Percentiles rank a stretch among this genome's conserved stretches.
These are phyloP conservation scores for Achroia grisella DNA, from an alignment of 1,140 invertebrate genomes.

Conservation along the genomic window DNA sequence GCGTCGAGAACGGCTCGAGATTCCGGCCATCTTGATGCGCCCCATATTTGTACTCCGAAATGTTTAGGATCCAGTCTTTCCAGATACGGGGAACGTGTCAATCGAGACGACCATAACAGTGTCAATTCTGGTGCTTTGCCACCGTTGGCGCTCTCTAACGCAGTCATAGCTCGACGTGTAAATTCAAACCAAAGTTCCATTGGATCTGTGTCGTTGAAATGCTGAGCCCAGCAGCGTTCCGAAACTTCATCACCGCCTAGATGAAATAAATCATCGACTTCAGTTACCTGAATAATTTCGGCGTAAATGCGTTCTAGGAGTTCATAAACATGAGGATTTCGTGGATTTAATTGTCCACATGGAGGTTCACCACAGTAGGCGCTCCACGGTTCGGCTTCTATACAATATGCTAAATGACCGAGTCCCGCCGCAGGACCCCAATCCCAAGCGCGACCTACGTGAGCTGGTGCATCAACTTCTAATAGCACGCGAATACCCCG, in stretches of 20 bases:
- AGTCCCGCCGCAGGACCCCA: conserved; percentile 81
- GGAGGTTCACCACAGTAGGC: conserved; percentile 87
- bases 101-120: conserved; percentile 85
- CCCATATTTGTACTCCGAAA: conserved; percentile 83
- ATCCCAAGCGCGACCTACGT: conserved; percentile 87
- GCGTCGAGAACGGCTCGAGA: conserved; percentile 82
- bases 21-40: conserved; percentile 83
- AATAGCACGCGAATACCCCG: conserved; percentile 82
- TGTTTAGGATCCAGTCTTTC: conserved; percentile 74
- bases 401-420: conserved; percentile 82
- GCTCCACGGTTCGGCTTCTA: conserved; percentile 85
- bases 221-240: conserved; percentile 80
- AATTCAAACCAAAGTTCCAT: conserved; percentile 86
- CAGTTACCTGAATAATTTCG: conserved; percentile 79
- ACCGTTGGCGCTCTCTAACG: conserved; percentile 78
- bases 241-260: conserved; percentile 89
- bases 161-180: conserved; percentile 77
- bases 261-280: conserved; percentile 82
- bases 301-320: conserved; percentile 79
- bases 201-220: conserved; percentile 83
- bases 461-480: conserved; percentile 88
- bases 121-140: conserved; percentile 77
- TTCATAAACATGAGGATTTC: conserved; percentile 83
- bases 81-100: conserved; percentile 83
- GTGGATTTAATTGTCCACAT: conserved; percentile 87